Evolutionary conservation across 2,113 vertebrate species (phyloP), one percentile per base, ranked within the genome.

Genomic region (Dunckerocampus dactyliophorus): DNA sequence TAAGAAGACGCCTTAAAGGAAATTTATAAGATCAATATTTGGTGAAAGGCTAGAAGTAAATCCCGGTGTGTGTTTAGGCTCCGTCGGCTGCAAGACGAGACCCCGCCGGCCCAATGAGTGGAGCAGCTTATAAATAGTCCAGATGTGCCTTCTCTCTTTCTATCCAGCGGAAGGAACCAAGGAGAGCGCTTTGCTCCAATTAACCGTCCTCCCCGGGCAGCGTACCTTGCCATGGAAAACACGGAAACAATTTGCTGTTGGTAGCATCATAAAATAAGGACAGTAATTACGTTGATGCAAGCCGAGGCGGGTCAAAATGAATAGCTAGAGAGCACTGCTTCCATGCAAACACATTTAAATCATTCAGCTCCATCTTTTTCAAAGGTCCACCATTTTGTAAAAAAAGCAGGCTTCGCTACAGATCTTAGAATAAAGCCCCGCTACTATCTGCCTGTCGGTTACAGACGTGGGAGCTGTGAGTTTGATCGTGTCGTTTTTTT

Each of bases 121-220:
- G 31, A 34, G 7, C 31, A 56, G 19, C 48, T 72, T 75, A 77
- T 77, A 79, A 85, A 86, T 77, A 77, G 62, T 58, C 42, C 65
- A 61, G 50, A 67, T 51, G 34, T 62, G 74, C 54, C 71, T 74
- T 77, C 62, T 81, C 76, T 49, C 62, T 82, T 72, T 49, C 15
- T 54, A 28, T 31, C 69, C 42, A 61, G 59, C 47, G 65, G 63
- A 77, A 79, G 37, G 37, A 48, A 51, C 31, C 31, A 34, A 47
- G 55, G 72, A 61, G 77, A 65, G 20, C 12, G 9, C 47, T 71
- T 62, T 72, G 74, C 68, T 77, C 75, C 82, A 76, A 81, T 84
- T 82, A 84, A 75, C 59, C 21, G 37, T 51, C 65, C 70, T 69
- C 39, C 10, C 8, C 9, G 37, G 37, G 37, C 37, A 14, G 39